Percentiles rank a stretch among this genome's conserved stretches.
Evolutionary conservation across 1,140 invertebrate genomes (phyloP).

Genomic region (Drosophila ohnishii): DNA sequence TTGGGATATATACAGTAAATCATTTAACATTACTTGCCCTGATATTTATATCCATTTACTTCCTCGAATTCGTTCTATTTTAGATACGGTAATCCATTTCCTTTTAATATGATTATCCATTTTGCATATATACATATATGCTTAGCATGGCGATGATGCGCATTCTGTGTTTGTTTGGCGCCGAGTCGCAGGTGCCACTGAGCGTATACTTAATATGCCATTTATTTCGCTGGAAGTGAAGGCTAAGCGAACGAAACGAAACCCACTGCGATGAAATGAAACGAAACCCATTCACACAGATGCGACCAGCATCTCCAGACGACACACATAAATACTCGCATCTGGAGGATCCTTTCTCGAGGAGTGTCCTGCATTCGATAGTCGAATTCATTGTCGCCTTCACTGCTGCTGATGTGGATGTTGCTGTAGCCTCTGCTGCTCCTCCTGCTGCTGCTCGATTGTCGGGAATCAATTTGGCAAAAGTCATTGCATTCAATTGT

Average conservation of each 20-base stretch:
- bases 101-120: slow-evolving; percentile 41
- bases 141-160: slow-evolving; percentile 38
- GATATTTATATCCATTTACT: slow-evolving; percentile 4
- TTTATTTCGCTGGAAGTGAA: slow-evolving; percentile 64
- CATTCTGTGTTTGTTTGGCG: slow-evolving; percentile 32
- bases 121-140: slow-evolving; percentile 27
- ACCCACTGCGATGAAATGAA: slow-evolving; percentile 43
- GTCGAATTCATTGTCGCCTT: slow-evolving; percentile 58
- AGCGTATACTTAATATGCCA: slow-evolving; percentile 80
- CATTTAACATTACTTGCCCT: neutral
- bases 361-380: slow-evolving; percentile 65
- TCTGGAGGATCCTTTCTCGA: slow-evolving; percentile 39
- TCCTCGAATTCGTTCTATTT: neutral
- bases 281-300: slow-evolving; percentile 60
- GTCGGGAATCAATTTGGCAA: slow-evolving; percentile 78
- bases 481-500: slow-evolving; percentile 81
- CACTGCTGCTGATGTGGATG: slow-evolving; percentile 11
- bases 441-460: neutral
- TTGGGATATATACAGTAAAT: slow-evolving; percentile 6
- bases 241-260: slow-evolving; percentile 60
- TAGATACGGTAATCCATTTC: slow-evolving; percentile 28
- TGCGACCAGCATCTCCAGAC: slow-evolving; percentile 26
- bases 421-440: slow-evolving; percentile 11
- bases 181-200: slow-evolving; percentile 64
- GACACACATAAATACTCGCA: slow-evolving; percentile 28